phyloP scores from a whole-genome alignment of 2,888 invertebrate species.

The Cryptus viduatorius region DNA sequence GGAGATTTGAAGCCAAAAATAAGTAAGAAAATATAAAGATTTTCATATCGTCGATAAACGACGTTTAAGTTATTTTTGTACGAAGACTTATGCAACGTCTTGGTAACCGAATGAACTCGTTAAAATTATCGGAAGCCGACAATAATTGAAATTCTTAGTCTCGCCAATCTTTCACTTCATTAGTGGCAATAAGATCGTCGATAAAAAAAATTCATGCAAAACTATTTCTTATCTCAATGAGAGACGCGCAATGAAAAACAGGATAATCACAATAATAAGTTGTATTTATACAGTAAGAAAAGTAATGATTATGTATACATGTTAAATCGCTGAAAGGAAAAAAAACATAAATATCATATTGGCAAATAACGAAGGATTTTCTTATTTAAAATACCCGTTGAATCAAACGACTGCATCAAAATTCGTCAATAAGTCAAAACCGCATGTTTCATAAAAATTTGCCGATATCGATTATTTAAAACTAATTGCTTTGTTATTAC shows the following conservation, averaged over 20 bases:
- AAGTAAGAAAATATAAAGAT: background rate
- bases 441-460: background rate
- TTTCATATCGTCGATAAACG: background rate
- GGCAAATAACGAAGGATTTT: background rate
- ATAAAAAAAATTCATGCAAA: background rate
- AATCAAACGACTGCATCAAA: background rate
- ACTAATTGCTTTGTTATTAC: background rate
- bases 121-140: background rate
- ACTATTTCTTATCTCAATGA: background rate
- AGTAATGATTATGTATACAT: background rate
- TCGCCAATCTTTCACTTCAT: background rate
- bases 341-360: background rate
- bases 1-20: background rate
- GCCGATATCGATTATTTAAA: background rate
- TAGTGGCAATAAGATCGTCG: background rate
- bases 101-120: background rate
- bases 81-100: background rate
- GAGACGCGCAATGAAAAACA: background rate
- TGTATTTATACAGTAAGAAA: background rate
- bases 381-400: background rate
- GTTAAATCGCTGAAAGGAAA: background rate
- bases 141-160: background rate
- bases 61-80: background rate
- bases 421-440: background rate
- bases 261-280: too few species aligned